phyloP scores from a whole-genome alignment of 1,140 invertebrate species.

The Muscidifurax raptorellus region DNA sequence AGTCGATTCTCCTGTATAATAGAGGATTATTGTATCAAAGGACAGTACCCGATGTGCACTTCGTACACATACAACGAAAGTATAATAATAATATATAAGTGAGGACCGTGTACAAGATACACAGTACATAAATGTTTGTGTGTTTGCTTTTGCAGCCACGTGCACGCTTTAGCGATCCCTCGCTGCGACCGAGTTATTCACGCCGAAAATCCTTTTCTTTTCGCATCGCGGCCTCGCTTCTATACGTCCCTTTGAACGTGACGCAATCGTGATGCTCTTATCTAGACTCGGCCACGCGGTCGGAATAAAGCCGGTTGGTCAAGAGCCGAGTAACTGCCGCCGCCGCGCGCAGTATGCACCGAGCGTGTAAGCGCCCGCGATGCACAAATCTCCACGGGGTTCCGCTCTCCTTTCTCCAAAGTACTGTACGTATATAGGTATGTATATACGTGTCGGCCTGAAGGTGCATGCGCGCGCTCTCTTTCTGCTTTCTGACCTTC shows the following conservation, averaged over 20 bases:
- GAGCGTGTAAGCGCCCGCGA: background rate
- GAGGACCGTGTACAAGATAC: too few relatives aligned
- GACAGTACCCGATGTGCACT: too few relatives aligned
- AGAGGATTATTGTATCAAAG: too few relatives aligned
- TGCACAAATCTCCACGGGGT: constrained; percentile 8
- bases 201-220: background rate
- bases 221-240: background rate
- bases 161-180: background rate
- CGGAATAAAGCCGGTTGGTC: background rate
- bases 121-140: too few relatives aligned
- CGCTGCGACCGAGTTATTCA: background rate
- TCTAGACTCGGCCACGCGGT: background rate
- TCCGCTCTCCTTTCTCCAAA: background rate
- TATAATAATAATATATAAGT: too few relatives aligned
- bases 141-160: too few relatives aligned
- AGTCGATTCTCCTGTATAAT: too few relatives aligned
- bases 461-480: background rate
- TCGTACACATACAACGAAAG: too few relatives aligned
- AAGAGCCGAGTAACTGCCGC: background rate
- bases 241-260: background rate
- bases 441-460: background rate
- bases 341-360: background rate
- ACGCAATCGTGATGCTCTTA: constrained; percentile 20
- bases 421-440: background rate
- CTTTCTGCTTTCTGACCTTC: constrained; percentile 8